Base-by-base conservation (phyloP, 2,888 invertebrate species). In the Pyrocoelia pectoralis region DNA sequence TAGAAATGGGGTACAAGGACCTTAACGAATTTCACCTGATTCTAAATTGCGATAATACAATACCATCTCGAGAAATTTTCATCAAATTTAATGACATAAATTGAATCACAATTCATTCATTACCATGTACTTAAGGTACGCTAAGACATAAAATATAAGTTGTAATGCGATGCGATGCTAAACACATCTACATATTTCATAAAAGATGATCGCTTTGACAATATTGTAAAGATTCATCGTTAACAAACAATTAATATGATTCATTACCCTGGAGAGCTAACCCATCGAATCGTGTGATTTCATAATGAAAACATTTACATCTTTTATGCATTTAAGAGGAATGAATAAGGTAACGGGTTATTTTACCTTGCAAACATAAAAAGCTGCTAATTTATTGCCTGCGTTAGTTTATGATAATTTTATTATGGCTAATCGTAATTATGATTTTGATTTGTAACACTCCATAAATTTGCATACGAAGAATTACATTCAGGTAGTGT, bases 401-500 rank as follows among this genome's bases (percentile, higher is more conserved):
- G 41, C 38, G 53, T 57, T 56, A 46, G 56, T 57, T 62, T 62
- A 56, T 62, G 52, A 56, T 62, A 62, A 62, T 62, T 62, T 57
- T 62, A 57, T 62, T 62, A 62, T 57, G 52, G 53, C 62, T 52
- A 62, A 62, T 62, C 53, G 62, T 54, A 56, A 62, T 62, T 57
- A 56, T 56, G 48, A 41, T 54, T 62, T 57, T 57, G 57, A 56
- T 62, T 57, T 57, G 57, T 62, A 62, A 62, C 57, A 41, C 56
- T 57, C 48, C 56, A 57, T 62, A 53, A 56, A 62, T 49, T 19
- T 49, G 18, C 49, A 19, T 49, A 49, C 41, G 41, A 43, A 43
- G 41, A 43, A 38, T 38, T 38, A 38, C 38, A 38, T 38, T 38
- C 38, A 12, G 12, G 38, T 12, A 15, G 41, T 14, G 3, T 43